A percentile compares a stretch with the other conserved stretches of the same genome.
phyloP scores from a whole-genome alignment of 2,888 invertebrate species.

The Caenorhabditis sulstoni region DNA sequence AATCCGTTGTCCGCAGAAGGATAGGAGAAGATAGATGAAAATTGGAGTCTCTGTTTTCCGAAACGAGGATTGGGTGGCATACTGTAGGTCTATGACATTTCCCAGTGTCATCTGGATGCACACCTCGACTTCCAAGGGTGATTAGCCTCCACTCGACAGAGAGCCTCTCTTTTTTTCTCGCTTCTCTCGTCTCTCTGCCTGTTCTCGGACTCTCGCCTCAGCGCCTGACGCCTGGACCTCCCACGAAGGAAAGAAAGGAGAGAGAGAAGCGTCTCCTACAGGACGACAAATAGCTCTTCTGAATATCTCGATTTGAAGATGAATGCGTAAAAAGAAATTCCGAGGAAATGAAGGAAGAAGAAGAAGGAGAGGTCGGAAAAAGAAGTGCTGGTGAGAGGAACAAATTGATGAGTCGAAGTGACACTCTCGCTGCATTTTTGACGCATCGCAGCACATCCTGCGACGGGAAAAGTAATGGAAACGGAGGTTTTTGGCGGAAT shows the following conservation, averaged over 20 bases:
- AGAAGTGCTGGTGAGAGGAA: slow-evolving; percentile 8
- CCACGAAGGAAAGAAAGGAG: slow-evolving; percentile 18
- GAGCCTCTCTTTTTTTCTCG: no score
- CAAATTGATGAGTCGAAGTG: slow-evolving; percentile 36
- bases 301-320: not conserved
- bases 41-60: no score
- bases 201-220: not conserved
- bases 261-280: not conserved
- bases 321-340: slow-evolving; percentile 3
- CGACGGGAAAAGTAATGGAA: not conserved
- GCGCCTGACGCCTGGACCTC: slow-evolving; percentile 18
- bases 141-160: no score
- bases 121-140: no score
- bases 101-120: no score
- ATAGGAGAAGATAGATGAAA: no score
- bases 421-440: slow-evolving; percentile 13
- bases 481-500: no score
- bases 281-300: no score
- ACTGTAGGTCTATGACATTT: no score
- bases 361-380: not conserved
- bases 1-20: no score
- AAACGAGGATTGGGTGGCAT: no score
- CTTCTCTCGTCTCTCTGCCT: not conserved
- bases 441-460: slow-evolving; percentile 7
- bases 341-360: slow-evolving; percentile 6